Evolutionary conservation across 2,888 invertebrate species (phyloP).

Genomic region (Mimas tiliae): DNA sequence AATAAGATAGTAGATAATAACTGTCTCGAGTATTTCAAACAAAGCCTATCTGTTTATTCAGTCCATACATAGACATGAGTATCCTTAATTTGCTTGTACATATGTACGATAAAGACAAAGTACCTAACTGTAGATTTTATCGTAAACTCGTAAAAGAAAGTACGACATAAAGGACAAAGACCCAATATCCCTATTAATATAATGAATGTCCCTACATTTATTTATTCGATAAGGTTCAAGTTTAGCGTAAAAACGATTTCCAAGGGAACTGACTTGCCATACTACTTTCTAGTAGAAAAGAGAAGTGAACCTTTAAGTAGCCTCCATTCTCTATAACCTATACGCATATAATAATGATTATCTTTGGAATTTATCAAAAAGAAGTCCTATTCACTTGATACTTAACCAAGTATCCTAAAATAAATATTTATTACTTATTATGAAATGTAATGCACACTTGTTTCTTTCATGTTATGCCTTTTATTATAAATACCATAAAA

Average conservation of each 20-base stretch:
- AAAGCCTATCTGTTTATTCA: slow-evolving; percentile 8
- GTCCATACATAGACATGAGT: not conserved
- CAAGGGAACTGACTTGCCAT: slow-evolving; percentile 24
- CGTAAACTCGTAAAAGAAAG: slow-evolving; percentile 57
- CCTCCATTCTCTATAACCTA: slow-evolving; percentile 7
- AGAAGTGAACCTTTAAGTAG: slow-evolving; percentile 17
- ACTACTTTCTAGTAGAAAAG: slow-evolving; percentile 20
- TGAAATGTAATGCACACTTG: not conserved
- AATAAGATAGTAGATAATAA: no score
- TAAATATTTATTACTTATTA: slow-evolving; percentile 8
- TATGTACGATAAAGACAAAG: slow-evolving; percentile 43
- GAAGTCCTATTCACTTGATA: not conserved
- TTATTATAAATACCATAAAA: slow-evolving; percentile 1
- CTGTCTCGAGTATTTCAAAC: no score
- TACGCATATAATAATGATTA: slow-evolving; percentile 14
- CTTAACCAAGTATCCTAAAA: not conserved
- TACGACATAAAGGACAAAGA: slow-evolving; percentile 54
- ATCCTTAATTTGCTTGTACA: slow-evolving; percentile 22
- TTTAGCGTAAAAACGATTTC: slow-evolving; percentile 39
- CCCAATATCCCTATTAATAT: slow-evolving; percentile 55
- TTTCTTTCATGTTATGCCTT: slow-evolving; percentile 6
- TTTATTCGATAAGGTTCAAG: slow-evolving; percentile 45
- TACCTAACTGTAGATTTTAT: slow-evolving; percentile 49
- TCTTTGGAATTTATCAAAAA: slow-evolving; percentile 1
- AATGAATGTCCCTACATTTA: slow-evolving; percentile 49